These are phyloP conservation scores for Ennomos erosarius DNA, from an alignment of 2,888 invertebrate species.

Conservation along the genomic window DNA sequence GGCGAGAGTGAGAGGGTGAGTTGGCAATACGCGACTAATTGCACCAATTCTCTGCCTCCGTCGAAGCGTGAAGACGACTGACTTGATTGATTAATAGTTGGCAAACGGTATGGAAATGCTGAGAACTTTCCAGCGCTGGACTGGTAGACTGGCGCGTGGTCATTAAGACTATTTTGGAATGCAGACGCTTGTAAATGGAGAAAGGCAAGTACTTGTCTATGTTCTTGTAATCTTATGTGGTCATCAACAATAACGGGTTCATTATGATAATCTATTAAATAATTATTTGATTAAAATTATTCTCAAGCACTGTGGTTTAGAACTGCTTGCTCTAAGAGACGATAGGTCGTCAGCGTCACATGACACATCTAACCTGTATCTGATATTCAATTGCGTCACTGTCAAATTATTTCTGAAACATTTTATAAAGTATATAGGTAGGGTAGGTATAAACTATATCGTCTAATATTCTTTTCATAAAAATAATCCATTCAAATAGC, in stretches of 20 bases:
- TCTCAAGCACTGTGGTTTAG: no score
- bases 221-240: no score
- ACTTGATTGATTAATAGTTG: constrained; percentile 68
- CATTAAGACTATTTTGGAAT: constrained; percentile 7
- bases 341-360: no score
- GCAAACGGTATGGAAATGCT: constrained; percentile 38
- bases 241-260: no score
- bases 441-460: background rate
- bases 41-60: constrained; percentile 69
- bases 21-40: constrained; percentile 68
- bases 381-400: no score
- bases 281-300: no score
- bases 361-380: no score
- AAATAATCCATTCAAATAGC: constrained; percentile 58
- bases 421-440: no score
- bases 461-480: constrained; percentile 21
- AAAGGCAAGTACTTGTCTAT: no score
- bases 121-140: constrained; percentile 6
- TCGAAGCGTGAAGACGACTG: constrained; percentile 54
- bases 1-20: constrained; percentile 32
- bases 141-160: constrained; percentile 9
- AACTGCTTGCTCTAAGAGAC: no score
- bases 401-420: no score
- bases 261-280: no score
- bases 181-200: background rate